A percentile compares a stretch with the other conserved stretches of the same genome.
Evolutionary conservation across 2,888 invertebrate species (phyloP).

Genomic region (Parnassius orleans): DNA sequence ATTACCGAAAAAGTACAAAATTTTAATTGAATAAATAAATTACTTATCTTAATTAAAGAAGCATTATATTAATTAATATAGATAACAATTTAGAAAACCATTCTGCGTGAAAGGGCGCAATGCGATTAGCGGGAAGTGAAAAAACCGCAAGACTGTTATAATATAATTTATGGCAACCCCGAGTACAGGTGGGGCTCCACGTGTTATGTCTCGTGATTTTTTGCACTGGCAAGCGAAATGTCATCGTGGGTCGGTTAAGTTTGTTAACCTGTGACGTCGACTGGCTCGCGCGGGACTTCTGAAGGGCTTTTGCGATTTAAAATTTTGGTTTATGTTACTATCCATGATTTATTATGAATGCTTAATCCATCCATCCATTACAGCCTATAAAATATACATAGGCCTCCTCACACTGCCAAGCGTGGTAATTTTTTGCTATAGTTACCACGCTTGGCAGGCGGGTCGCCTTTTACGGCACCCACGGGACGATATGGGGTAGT

Average conservation of each 20-base stretch:
- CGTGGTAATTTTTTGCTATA: too few species aligned
- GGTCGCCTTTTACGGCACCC: too few species aligned
- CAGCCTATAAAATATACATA: too few species aligned
- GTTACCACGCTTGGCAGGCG: too few species aligned
- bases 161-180: slow-evolving; percentile 23
- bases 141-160: slow-evolving; percentile 5
- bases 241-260: slow-evolving; percentile 42
- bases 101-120: slow-evolving; percentile 14
- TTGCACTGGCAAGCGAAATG: slow-evolving; percentile 42
- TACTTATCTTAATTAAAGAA: slow-evolving; percentile 3
- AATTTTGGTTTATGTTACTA: background rate
- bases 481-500: too few species aligned
- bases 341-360: too few species aligned
- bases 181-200: slow-evolving; percentile 35
- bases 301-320: background rate
- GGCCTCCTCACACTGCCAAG: too few species aligned
- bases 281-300: background rate
- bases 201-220: slow-evolving; percentile 45
- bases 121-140: slow-evolving; percentile 10
- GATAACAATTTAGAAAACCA: slow-evolving; percentile 1
- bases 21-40: background rate
- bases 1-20: background rate
- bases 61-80: slow-evolving; percentile 4
- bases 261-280: slow-evolving; percentile 38
- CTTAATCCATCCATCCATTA: too few species aligned